Conservation (phyloP, 2,888 invertebrate species). For the Timema cristinae region DNA sequence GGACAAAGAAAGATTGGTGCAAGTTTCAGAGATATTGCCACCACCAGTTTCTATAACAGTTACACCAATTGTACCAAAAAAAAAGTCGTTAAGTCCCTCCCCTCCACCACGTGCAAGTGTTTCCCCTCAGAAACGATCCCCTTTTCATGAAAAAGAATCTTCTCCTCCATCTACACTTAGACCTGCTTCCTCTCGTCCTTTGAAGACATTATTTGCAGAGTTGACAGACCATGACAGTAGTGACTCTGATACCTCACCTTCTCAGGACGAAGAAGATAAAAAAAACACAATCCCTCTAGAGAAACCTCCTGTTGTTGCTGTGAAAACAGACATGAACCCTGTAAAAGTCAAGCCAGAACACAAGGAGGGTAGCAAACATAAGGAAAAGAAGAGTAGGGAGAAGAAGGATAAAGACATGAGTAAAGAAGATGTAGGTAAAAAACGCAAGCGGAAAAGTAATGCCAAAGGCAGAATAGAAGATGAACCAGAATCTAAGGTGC, state of each 20-base stretch:
- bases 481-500: slow-evolving; percentile 21
- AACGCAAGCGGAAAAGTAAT: slow-evolving; percentile 26
- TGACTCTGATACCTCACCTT: slow-evolving; percentile 30
- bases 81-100: slow-evolving; percentile 20
- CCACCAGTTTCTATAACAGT: slow-evolving; percentile 2
- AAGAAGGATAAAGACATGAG: slow-evolving; percentile 30
- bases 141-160: slow-evolving; percentile 20
- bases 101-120: slow-evolving; percentile 8
- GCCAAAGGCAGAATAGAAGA: slow-evolving; percentile 10
- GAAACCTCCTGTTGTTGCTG: slow-evolving; percentile 3
- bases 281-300: background rate
- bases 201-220: slow-evolving; percentile 30
- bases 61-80: background rate
- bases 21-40: slow-evolving; percentile 24
- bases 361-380: slow-evolving; percentile 28
- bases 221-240: slow-evolving; percentile 28
- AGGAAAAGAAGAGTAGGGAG: slow-evolving; percentile 34
- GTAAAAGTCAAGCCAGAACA: background rate
- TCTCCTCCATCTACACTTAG: slow-evolving; percentile 16
- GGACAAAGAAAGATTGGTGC: slow-evolving; percentile 30
- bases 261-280: slow-evolving; percentile 29
- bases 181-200: slow-evolving; percentile 27
- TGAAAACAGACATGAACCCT: slow-evolving; percentile 13
- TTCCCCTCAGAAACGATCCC: slow-evolving; percentile 19
- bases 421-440: slow-evolving; percentile 34